Base-by-base conservation (phyloP, 2,113 vertebrate genomes). In the Calypte anna region DNA sequence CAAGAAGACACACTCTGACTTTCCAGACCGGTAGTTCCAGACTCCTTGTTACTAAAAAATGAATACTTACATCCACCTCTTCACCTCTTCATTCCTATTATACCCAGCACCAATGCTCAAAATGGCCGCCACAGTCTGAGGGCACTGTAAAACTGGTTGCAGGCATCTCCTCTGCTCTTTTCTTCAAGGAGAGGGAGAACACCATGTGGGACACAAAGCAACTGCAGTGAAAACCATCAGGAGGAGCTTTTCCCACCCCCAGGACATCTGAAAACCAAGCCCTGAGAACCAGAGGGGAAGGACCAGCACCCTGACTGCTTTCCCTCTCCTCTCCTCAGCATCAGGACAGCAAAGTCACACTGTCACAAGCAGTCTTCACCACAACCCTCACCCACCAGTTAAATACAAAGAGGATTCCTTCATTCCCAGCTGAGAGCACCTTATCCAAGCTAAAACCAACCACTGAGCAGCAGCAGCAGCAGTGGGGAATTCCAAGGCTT, bases 291-390 rank as follows among this genome's bases (percentile, higher is more conserved):
- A 40, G 12, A 40, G 40, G 40, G 40, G 40, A 40, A 40, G 40
- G 40, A 40, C 40, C 40, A 40, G 40, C 40, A 40, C 40, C 40
- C 40, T 40, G 40, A 40, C 40, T 40, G 40, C 12, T 11, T 4
- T 40, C 40, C 40, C 40, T 40, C 40, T 40, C 40, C 40, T 12
- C 40, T 40, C 40, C 40, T 40, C 40, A 38, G 36, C 36, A 38
- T 38, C 36, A 38, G 36, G 36, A 38, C 36, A 38, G 36, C 36
- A 38, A 8, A 38, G 36, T 38, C 36, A 38, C 36, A 38, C 36
- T 38, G 10, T 40, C 40, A 38, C 36, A 38, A 38, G 36, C 3
- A 27, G 31, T 23, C 0, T 0, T 63, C 70, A 61, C 6, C 50
- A 58, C 53, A 70, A 67, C 16, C 33, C 15, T 33, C 51, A 10